phyloP scores from a whole-genome alignment of 2,888 invertebrate species.

The Tetragnatha montana region DNA sequence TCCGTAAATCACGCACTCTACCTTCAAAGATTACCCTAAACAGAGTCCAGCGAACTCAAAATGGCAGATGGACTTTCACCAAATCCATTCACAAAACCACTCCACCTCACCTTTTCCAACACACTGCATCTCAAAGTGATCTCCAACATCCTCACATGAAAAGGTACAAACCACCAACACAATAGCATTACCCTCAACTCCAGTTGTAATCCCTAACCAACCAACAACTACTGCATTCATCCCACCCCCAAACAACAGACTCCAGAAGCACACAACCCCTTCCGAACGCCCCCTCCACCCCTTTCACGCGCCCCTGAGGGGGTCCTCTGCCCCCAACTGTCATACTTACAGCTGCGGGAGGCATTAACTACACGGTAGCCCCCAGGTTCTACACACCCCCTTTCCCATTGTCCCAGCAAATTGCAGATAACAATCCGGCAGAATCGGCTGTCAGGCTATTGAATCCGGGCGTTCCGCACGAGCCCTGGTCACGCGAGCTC shows the following conservation, averaged over 20 bases:
- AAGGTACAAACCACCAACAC: not conserved
- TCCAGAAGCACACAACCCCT: not conserved
- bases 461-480: conserved; percentile 47
- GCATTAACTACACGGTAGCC: not conserved
- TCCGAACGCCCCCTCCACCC: conserved; percentile 1
- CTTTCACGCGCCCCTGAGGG: conserved; percentile 2
- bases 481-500: conserved; percentile 59
- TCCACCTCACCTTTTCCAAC: too few species aligned
- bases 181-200: too few species aligned
- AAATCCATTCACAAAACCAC: too few species aligned
- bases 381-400: not conserved
- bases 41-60: too few species aligned
- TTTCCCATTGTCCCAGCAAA: conserved; percentile 32
- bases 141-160: too few species aligned
- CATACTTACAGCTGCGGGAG: conserved; percentile 5
- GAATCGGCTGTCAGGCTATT: not conserved
- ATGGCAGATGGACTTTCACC: too few species aligned
- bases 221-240: not conserved
- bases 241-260: not conserved
- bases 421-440: conserved; percentile 26
- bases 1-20: too few species aligned
- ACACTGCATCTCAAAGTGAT: too few species aligned
- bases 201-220: not conserved
- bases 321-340: conserved; percentile 22
- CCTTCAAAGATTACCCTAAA: too few species aligned